Evolutionary conservation across 1,140 invertebrate genomes (phyloP).

Genomic region (Ylistrum balloti): DNA sequence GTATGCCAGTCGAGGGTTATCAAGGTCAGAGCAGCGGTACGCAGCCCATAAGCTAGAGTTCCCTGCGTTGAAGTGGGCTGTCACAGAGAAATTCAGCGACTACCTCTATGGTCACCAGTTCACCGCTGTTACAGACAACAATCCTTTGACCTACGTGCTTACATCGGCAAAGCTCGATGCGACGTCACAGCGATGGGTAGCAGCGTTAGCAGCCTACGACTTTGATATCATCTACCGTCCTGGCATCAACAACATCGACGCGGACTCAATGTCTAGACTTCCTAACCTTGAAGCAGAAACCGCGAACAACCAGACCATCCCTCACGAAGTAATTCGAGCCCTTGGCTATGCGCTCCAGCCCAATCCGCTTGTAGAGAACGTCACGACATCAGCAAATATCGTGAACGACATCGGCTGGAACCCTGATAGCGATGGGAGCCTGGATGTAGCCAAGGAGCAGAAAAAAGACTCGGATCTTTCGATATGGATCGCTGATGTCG

Average conservation of each 20-base stretch:
- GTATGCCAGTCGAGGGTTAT: not conserved
- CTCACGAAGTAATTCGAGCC: not conserved
- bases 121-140: not conserved
- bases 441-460: not conserved
- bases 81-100: not conserved
- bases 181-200: not conserved
- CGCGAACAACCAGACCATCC: not conserved
- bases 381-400: not conserved
- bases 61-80: not conserved
- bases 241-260: not conserved
- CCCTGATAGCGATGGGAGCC: not conserved
- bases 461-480: not conserved
- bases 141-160: not conserved
- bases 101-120: not conserved
- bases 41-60: not conserved
- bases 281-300: not conserved
- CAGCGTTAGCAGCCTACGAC: not conserved
- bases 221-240: not conserved
- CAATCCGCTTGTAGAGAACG: not conserved
- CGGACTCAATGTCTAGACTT: not conserved
- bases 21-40: not conserved
- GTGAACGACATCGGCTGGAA: not conserved
- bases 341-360: not conserved
- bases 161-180: not conserved
- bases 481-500: not conserved